phyloP scores from a whole-genome alignment of 2,888 invertebrate genomes.

The Choristoneura rosaceana region DNA sequence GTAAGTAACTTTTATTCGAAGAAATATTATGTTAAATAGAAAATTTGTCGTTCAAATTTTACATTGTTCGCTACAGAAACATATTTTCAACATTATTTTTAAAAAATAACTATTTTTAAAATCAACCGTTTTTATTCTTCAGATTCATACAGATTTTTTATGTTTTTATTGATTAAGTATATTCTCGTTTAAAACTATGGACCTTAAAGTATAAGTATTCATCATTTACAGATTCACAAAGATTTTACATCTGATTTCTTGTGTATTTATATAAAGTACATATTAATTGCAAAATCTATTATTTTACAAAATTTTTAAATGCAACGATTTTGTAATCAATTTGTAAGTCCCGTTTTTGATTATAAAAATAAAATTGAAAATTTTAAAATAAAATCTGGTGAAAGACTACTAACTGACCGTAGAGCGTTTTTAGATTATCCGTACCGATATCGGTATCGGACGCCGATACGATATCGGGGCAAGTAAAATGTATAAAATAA shows the following conservation, averaged over 20 bases:
- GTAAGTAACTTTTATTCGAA: conserved; percentile 45
- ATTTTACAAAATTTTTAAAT: not conserved
- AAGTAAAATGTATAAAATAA: too few relatives aligned
- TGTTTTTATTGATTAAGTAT: not conserved
- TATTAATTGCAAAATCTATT: not conserved
- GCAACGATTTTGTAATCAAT: not conserved
- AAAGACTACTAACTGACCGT: too few relatives aligned
- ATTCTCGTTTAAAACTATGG: not conserved
- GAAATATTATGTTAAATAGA: not conserved
- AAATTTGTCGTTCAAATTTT: not conserved
- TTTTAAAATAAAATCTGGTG: too few relatives aligned
- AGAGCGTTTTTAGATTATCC: too few relatives aligned
- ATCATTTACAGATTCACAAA: not conserved
- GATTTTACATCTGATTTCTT: not conserved
- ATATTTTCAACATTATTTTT: too few relatives aligned
- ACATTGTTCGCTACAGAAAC: too few relatives aligned
- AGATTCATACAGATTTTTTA: not conserved
- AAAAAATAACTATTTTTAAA: not conserved
- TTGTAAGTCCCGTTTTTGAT: not conserved
- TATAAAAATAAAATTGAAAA: not conserved
- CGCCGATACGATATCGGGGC: too few relatives aligned
- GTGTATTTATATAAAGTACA: not conserved
- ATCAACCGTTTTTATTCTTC: not conserved
- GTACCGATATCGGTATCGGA: too few relatives aligned
- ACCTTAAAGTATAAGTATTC: not conserved